These are phyloP conservation scores for Sitobion miscanthi DNA, from an alignment of 1,140 invertebrate genomes.

Conservation along the genomic window DNA sequence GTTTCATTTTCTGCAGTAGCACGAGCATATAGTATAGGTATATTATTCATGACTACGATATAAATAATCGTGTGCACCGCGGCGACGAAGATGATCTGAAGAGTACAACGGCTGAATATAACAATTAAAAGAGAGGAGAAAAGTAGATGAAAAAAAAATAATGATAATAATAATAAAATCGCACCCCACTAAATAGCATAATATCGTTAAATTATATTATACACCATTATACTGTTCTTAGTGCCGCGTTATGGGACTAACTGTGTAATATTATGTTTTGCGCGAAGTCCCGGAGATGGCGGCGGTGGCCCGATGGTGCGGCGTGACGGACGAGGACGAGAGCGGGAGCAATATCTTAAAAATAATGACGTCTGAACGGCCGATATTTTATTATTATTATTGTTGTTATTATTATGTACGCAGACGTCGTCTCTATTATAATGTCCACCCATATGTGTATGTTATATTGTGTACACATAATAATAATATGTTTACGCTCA, in stretches of 20 bases:
- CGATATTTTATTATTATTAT: neutral
- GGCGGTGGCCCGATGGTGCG: too few species aligned
- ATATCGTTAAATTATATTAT: neutral
- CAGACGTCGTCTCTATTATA: conserved; percentile 14
- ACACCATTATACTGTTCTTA: neutral
- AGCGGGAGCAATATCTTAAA: conserved; percentile 30
- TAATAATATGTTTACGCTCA: neutral
- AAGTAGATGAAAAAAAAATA: neutral
- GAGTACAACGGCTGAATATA: neutral
- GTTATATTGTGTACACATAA: neutral
- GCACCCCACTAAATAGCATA: neutral
- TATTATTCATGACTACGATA: neutral
- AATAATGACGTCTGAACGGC: conserved; percentile 47
- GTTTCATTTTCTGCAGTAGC: neutral
- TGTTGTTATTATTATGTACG: neutral
- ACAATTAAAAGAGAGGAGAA: neutral
- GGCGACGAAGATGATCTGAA: neutral
- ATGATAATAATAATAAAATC: neutral
- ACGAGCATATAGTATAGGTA: neutral
- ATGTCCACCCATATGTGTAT: neutral
- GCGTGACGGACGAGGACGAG: neutral
- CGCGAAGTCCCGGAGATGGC: neutral
- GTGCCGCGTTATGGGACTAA: neutral
- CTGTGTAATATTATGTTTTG: neutral
- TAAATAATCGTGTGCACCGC: neutral